phyloP scores from a whole-genome alignment of 2,113 vertebrate species.

The Archilochus colubris region DNA sequence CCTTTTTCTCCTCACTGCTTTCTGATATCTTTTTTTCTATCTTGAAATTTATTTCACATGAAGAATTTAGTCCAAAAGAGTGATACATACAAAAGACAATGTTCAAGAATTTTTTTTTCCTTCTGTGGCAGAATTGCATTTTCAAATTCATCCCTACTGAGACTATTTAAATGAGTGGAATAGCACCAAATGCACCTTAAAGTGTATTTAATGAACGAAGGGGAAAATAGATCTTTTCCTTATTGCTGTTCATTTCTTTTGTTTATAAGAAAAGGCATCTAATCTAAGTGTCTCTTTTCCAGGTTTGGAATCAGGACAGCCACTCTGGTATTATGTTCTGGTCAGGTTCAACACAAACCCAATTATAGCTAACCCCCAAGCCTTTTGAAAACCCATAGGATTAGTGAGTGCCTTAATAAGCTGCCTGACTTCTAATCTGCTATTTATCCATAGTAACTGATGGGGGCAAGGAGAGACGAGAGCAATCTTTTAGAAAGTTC shows the following conservation, averaged over 20 bases:
- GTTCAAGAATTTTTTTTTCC: background rate
- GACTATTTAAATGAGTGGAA: background rate
- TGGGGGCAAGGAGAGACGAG: background rate
- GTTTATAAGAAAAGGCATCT: background rate
- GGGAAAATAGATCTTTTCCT: background rate
- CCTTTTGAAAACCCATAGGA: constrained; percentile 13
- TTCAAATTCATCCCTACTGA: background rate
- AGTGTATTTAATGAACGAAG: background rate
- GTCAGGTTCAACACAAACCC: constrained; percentile 24
- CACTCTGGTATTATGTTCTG: background rate
- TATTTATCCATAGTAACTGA: background rate
- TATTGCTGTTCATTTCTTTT: background rate
- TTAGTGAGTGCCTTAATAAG: background rate
- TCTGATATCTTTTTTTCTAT: background rate
- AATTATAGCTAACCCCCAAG: constrained; percentile 12
- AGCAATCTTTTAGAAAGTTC: background rate
- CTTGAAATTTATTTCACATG: background rate
- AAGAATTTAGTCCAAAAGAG: background rate
- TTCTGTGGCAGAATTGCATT: background rate
- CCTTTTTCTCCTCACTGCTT: background rate
- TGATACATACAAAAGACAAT: background rate
- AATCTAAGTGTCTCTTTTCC: background rate
- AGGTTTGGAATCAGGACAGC: background rate
- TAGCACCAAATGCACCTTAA: background rate
- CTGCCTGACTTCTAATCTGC: background rate